These are phyloP conservation scores for Chitala chitala DNA, from an alignment of 2,113 vertebrate genomes.

Conservation along the genomic window DNA sequence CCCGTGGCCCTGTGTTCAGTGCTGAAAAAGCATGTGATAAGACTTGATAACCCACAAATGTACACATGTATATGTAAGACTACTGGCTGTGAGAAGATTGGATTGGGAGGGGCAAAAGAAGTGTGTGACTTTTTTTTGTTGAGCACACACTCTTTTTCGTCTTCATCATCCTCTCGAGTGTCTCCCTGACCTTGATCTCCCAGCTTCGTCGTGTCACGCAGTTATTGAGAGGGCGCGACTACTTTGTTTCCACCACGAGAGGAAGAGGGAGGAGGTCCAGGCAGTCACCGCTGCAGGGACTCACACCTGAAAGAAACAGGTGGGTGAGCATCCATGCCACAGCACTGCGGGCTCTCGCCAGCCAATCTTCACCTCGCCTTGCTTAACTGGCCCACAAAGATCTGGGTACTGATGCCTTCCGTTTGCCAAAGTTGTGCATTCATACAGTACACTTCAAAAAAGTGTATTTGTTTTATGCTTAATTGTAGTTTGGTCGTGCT, in stretches of 20 bases:
- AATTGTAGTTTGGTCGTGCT: too few species aligned
- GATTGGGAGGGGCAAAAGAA: background rate
- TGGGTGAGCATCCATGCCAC: background rate
- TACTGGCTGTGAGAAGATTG: conserved; percentile 16
- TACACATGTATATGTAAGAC: conserved; percentile 23
- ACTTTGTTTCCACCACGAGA: background rate
- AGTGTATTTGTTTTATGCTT: too few species aligned
- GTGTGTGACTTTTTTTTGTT: background rate
- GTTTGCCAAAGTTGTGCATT: too few species aligned
- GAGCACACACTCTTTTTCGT: background rate
- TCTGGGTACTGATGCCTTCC: too few species aligned
- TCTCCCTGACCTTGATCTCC: background rate
- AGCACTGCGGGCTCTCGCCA: too few species aligned
- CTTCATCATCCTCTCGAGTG: background rate
- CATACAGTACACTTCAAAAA: too few species aligned
- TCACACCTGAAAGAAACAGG: conserved; percentile 16
- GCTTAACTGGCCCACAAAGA: too few species aligned
- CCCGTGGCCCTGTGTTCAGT: background rate
- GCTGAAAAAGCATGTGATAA: conserved; percentile 14
- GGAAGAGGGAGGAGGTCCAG: conserved; percentile 4
- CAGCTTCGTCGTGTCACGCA: conserved; percentile 2
- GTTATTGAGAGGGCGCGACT: background rate
- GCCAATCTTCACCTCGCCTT: too few species aligned
- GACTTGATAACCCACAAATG: conserved; percentile 17
- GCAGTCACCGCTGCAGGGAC: conserved; percentile 10